Base-by-base conservation (phyloP, 2,113 vertebrate species). In the Lutjanus erythropterus region DNA sequence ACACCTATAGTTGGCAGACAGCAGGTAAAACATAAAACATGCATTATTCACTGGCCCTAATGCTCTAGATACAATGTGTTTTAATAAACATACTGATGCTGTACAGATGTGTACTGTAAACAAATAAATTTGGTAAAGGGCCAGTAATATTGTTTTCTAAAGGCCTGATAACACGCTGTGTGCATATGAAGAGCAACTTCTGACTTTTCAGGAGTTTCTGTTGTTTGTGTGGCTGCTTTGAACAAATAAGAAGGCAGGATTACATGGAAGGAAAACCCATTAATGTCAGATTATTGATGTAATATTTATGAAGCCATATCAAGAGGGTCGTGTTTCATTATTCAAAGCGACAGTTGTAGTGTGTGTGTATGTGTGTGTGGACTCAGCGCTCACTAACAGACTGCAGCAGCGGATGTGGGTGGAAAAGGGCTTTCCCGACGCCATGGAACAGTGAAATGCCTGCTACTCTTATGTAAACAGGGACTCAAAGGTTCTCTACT, bases 241-340 rank as follows among this genome's bases (percentile, higher is more conserved):
- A 71, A 84, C 69, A 79, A 90, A 91, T 80, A 89, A 71, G 60
- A 73, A 71, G 41, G 74, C 64, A 80, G 80, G 81, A 85, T 88
- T 88, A 87, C 82, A 44, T 72, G 19, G 79, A 72, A 66, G 81
- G 64, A 86, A 82, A 91, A 90, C 71, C 88, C 85, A 92, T 94
- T 93, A 94, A 91, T 84, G 84, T 93, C 86, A 91, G 67, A 93
- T 93, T 94, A 93, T 93, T 88, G 85, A 94, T 95, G 90, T 86
- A 93, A 94, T 94, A 95, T 95, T 95, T 90, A 95, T 94, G 71
- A 93, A 94, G 93, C 85, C 91, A 91, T 90, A 93, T 92, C 88
- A 90, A 90, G 78, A 91, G 88, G 83, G 72, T 89, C 66, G 75
- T 76, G 88, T 93, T 93, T 89, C 92, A 94, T 95, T 95, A 95